Base-by-base conservation (phyloP, 2,888 invertebrate species). In the Meiosimyza decipiens region DNA sequence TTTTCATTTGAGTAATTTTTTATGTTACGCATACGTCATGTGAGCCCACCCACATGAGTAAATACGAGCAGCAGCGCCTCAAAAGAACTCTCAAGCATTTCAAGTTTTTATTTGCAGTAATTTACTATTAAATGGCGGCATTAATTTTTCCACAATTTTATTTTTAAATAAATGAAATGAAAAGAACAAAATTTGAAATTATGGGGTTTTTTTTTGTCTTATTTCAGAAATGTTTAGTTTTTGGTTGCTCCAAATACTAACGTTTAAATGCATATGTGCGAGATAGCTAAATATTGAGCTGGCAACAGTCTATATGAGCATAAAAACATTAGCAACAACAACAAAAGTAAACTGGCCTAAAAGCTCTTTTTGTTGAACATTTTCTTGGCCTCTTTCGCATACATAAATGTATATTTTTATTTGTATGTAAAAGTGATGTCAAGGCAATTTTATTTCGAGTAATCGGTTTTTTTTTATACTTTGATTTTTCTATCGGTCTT, bases 331-430 rank as follows among this genome's bases (percentile, higher is more conserved):
- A 52, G 22, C 22, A 22, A 28, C n/a, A 51, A 73, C 67, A 71
- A 74, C 79, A 80, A 80, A 80, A 76, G 73, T 74, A 67, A 65
- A 73, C 68, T 63, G 50, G 57, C 57, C 15, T 15, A 57, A 57
- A 57, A 57, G 57, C 28, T 57, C 57, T 72, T 62, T 33, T 40
- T 57, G 74, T 73, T 72, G 47, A 33, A 40, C 52, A 67, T 47
- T 72, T 65, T 71, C 50, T 71, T 54, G 40, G 5, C 16, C 15
- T 16, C 47, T 51, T 47, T 49, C 47, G 40, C 22, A 18, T 64
- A 16, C 22, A 15, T 55, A 28, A 15, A 33, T 15, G n/a, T 52
- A 22, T 49, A 28, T 28, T 28, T 33, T 15, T 47, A 18, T 16
- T 28, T 66, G 18, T 7, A 47, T 40, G 47, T 16, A 9, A 11